Conservation (phyloP, 2,797 vertebrate species). For the Micromesistius poutassou region DNA sequence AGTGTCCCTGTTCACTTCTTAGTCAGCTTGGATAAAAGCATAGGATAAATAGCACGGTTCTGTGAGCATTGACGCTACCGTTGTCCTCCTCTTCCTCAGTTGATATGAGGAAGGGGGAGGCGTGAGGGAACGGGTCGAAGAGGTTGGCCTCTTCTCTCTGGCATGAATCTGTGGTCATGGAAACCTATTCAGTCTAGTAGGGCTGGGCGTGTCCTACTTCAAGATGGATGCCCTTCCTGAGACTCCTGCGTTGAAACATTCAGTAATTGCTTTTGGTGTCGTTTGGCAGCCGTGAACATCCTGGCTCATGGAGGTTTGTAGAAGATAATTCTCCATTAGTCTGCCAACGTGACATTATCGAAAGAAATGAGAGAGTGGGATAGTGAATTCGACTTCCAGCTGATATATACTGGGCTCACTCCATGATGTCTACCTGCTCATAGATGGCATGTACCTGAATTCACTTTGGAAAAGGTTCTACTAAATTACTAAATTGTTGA, state of each 20-base stretch:
- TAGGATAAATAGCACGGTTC: not conserved
- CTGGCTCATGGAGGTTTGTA: conserved; percentile 62
- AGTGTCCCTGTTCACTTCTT: not conserved
- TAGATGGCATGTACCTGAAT: not conserved
- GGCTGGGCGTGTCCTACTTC: conserved; percentile 27
- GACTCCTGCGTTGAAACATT: conserved; percentile 71
- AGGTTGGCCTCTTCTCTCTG: not conserved
- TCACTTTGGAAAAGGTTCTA: not conserved
- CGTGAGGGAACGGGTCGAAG: not conserved
- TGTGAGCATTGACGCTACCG: not conserved
- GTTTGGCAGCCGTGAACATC: conserved; percentile 60
- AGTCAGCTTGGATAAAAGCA: not conserved
- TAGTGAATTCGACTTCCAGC: conserved; percentile 13
- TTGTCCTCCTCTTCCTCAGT: not conserved
- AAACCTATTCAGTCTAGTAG: conserved; percentile 61
- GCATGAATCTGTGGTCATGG: conserved; percentile 54
- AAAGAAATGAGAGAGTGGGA: conserved; percentile 38
- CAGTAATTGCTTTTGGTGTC: conserved; percentile 72
- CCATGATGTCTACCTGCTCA: not conserved
- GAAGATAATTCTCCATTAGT: conserved; percentile 64
- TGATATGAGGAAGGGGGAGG: conserved; percentile 39
- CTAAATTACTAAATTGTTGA: not conserved
- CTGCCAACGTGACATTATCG: conserved; percentile 52
- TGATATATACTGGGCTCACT: not conserved
- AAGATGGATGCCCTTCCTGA: conserved; percentile 58